A percentile compares a stretch with the other conserved stretches of the same genome.
phyloP scores from a whole-genome alignment of 1,140 invertebrate species.

The Drosophila subpulchrella region DNA sequence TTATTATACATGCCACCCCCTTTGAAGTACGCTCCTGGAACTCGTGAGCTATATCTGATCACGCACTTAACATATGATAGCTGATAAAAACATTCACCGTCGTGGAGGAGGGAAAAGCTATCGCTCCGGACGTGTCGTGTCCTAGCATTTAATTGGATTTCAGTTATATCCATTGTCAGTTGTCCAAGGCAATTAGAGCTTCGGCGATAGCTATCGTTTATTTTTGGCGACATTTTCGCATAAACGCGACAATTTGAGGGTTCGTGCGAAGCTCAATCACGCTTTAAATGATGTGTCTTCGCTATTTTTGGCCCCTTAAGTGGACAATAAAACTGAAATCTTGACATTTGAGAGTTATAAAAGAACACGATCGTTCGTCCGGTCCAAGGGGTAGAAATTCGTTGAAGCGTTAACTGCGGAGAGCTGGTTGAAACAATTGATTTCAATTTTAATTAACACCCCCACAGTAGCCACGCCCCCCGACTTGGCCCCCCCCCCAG shows the following conservation, averaged over 20 bases:
- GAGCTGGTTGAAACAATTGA: slow-evolving; percentile 56
- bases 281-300: slow-evolving; percentile 22
- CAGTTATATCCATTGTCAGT: slow-evolving; percentile 23
- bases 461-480: slow-evolving; percentile 29
- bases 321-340: slow-evolving; percentile 29
- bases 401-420: slow-evolving; percentile 12
- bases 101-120: slow-evolving; percentile 1
- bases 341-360: slow-evolving; percentile 16
- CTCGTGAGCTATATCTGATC: slow-evolving; percentile 34
- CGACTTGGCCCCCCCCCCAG: slow-evolving; percentile 6
- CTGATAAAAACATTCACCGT: slow-evolving; percentile 30
- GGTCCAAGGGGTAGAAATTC: slow-evolving; percentile 9
- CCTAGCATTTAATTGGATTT: slow-evolving; percentile 54
- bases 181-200: slow-evolving; percentile 49
- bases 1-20: neutral
- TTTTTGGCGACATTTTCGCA: slow-evolving; percentile 57
- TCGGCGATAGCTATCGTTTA: slow-evolving; percentile 36
- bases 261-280: slow-evolving; percentile 58
- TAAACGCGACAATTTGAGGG: slow-evolving; percentile 22
- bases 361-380: neutral
- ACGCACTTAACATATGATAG: slow-evolving; percentile 40
- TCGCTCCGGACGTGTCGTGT: slow-evolving; percentile 29
- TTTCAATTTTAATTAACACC: slow-evolving; percentile 78
- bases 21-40: neutral
- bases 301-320: slow-evolving; percentile 49